A percentile compares a stretch with the other conserved stretches of the same genome.
phyloP scores from a whole-genome alignment of 1,140 invertebrate species.

The Hycleus cichorii region DNA sequence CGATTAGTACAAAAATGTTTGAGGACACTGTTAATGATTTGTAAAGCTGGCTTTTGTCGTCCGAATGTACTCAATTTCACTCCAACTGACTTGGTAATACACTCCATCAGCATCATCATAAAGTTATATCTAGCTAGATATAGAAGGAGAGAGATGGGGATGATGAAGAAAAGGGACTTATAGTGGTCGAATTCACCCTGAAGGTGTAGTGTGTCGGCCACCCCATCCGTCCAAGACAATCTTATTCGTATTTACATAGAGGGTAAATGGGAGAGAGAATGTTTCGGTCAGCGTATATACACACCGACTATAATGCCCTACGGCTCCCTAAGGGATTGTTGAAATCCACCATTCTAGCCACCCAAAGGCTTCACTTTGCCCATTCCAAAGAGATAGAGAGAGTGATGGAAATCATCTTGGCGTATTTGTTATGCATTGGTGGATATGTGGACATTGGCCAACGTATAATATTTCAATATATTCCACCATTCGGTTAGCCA shows the following conservation, averaged over 20 bases:
- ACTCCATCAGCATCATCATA: conserved; percentile 20
- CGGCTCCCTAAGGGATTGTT: conserved; percentile 15
- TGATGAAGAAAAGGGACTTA: too few species aligned
- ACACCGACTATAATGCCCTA: conserved; percentile 17
- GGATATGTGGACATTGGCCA: conserved; percentile 33
- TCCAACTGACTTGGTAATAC: too few species aligned
- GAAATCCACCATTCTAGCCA: too few species aligned
- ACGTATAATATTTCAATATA: conserved; percentile 37
- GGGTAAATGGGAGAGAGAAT: conserved; percentile 11
- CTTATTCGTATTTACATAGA: conserved; percentile 34
- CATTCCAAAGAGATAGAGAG: conserved; percentile 15
- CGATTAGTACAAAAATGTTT: too few species aligned
- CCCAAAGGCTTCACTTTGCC: too few species aligned
- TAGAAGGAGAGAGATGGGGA: too few species aligned
- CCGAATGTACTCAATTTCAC: too few species aligned
- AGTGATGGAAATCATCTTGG: conserved; percentile 29
- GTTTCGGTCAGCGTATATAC: conserved; percentile 8
- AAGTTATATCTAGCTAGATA: conserved; percentile 12
- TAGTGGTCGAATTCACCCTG: conserved; percentile 2
- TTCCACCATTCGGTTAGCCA: conserved; percentile 18
- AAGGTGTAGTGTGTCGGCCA: conserved; percentile 10
- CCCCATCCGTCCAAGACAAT: conserved; percentile 25
- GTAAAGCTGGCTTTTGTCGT: too few species aligned
- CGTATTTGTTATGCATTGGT: conserved; percentile 37
- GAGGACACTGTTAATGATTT: too few species aligned